Base-by-base conservation (phyloP, 2,113 vertebrate species). In the Rattus rattus region DNA sequence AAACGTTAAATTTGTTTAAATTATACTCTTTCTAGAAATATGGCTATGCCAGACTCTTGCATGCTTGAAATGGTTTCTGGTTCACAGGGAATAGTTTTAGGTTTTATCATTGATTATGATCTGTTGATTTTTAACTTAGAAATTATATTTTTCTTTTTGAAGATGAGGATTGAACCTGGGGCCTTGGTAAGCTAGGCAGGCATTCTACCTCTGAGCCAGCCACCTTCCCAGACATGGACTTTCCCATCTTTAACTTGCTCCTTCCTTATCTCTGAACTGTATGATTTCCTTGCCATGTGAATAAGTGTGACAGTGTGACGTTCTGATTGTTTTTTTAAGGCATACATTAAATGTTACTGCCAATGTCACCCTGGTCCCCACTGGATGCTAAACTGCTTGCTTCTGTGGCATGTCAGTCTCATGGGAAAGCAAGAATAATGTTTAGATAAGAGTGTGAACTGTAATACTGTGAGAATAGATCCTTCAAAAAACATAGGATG, bases 1-100 rank as follows among this genome's bases (percentile, higher is more conserved):
- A 92, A 79, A 91, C 87, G 39, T 95, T 92, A 90, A 85, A 79
- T 91, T 96, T 87, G 54, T 80, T 91, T 95, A 83, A 90, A 56
- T 63, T 80, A 69, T 70, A 91, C 4, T 49, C 16, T 24, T 92
- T 49, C 13, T 2, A 86, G 75, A 97, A 95, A 72, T 73, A 76
- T 72, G 17, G 26, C 1, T 52, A 75, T 83, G 9, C 70, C 61
- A 77, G 52, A 12, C 30, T 43, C 16, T 72, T 36, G 59, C 85
- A n/a, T 96, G 33, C 70, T 56, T 67, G 67, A 87, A 85, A 63
- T 49, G 59, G 49, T 63, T 77, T 49, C n/a, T 90, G 63, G 70
- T 73, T 43, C 19, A 56, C 2, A 80, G n/a, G 79, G n/a, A 83
- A 91, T 73, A 61, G 49, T 61, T 49, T 59, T 76, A 87, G 67